phyloP scores from a whole-genome alignment of 2,113 vertebrate genomes.

The Malurus cyaneus region DNA sequence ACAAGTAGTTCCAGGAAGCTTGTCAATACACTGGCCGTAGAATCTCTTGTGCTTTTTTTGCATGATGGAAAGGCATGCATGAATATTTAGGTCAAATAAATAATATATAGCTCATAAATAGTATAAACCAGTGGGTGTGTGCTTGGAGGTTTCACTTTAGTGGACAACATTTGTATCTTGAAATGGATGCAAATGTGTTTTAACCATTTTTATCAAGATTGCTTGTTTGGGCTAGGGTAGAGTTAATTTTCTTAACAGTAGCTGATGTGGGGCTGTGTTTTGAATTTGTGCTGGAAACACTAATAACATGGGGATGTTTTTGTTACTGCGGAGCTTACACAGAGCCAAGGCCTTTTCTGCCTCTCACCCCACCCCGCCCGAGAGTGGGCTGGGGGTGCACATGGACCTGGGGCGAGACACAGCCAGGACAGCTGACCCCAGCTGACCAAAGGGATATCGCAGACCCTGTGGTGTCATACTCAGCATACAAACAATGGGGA shows the following conservation, averaged over 20 bases:
- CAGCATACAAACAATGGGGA: not conserved
- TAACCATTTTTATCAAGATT: not conserved
- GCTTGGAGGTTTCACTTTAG: not conserved
- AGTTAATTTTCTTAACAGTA: not conserved
- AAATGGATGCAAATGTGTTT: not conserved
- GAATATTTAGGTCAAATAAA: conserved; percentile 53
- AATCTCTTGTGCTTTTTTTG: not conserved
- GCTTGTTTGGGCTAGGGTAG: not conserved
- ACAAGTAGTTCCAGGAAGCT: not conserved
- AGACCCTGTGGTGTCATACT: not conserved
- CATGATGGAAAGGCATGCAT: not conserved
- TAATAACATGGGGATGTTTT: not conserved
- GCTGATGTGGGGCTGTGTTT: not conserved
- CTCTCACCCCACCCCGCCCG: not conserved
- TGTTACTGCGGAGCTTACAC: not conserved
- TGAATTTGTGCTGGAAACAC: not conserved
- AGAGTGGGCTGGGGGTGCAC: rapidly evolving
- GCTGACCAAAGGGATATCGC: not conserved
- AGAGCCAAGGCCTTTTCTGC: not conserved
- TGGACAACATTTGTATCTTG: not conserved
- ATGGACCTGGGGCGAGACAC: not conserved
- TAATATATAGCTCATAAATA: conserved; percentile 20
- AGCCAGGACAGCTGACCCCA: not conserved
- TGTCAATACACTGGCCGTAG: not conserved
- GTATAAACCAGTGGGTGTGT: not conserved